Conservation (phyloP, 92 coral and sea anemone species). For the Siderastrea siderea region DNA sequence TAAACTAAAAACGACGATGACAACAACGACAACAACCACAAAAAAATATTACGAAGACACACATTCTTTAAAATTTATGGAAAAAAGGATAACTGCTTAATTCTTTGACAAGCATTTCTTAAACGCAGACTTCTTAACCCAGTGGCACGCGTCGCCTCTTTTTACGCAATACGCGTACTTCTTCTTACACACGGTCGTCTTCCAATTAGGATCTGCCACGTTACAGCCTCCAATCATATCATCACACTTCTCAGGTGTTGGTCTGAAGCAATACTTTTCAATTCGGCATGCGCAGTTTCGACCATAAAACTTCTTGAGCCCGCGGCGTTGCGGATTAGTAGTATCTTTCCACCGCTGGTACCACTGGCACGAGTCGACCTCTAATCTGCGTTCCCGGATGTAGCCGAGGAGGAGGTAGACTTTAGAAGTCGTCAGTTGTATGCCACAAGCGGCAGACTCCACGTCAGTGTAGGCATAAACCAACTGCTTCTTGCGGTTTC, state of each 20-base stretch:
- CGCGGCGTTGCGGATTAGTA: conserved; percentile 67
- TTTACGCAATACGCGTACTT: conserved; percentile 13
- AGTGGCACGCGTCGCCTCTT: conserved; percentile 15
- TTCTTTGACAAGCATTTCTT: conserved; percentile 10
- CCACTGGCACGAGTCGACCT: conserved; percentile 68
- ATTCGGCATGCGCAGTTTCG: conserved; percentile 71
- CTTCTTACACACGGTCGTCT: not conserved
- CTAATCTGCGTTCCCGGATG: conserved; percentile 50
- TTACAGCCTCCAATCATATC: conserved; percentile 11
- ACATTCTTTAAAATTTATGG: not conserved
- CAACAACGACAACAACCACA: not conserved
- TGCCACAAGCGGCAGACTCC: conserved; percentile 45
- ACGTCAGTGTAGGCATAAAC: not conserved
- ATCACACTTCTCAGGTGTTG: conserved; percentile 5
- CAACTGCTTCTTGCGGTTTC: conserved; percentile 1
- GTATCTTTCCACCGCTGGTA: conserved; percentile 54
- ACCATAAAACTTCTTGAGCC: conserved; percentile 66
- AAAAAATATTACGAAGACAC: not conserved
- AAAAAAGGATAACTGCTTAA: not conserved
- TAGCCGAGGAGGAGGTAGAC: conserved; percentile 75
- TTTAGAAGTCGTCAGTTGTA: conserved; percentile 41
- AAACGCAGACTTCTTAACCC: conserved; percentile 19
- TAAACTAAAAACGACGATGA: too few species aligned
- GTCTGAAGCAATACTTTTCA: conserved; percentile 7
- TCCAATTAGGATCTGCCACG: not conserved